Percentiles rank a stretch among this genome's conserved stretches.
Evolutionary conservation across 2,797 vertebrate genomes (phyloP).

Genomic region (Phataginus tricuspis): DNA sequence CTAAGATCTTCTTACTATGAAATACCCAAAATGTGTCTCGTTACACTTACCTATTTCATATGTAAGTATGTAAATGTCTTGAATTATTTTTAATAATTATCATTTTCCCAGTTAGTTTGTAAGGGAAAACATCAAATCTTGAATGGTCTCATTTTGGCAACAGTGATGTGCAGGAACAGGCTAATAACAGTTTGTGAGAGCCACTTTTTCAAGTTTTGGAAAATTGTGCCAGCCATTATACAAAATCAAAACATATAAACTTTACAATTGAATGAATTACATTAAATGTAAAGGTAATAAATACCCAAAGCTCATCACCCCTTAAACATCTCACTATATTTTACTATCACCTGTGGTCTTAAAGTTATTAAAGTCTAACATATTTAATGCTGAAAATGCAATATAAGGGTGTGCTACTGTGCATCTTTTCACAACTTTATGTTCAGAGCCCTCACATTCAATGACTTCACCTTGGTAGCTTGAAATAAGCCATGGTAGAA

Average conservation of each 20-base stretch:
- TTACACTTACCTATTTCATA: not conserved
- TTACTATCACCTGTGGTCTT: not conserved
- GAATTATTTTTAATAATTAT: constrained; percentile 3
- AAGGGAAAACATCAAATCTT: constrained; percentile 17
- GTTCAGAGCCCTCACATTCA: not conserved
- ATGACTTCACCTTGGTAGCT: not conserved
- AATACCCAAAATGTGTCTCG: not conserved
- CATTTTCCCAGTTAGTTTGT: constrained; percentile 51
- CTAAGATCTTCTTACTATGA: not conserved
- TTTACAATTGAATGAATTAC: not conserved
- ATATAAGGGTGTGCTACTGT: not conserved
- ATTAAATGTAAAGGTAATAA: constrained; percentile 3
- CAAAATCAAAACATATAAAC: not conserved
- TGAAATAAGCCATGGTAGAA: not conserved
- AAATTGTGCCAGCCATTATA: not conserved
- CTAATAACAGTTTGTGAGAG: not conserved
- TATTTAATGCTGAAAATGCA: not conserved
- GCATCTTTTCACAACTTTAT: not conserved
- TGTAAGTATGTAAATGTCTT: constrained; percentile 33
- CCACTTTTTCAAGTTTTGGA: not conserved
- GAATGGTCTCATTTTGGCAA: not conserved
- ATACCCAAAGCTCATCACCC: not conserved
- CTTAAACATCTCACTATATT: not conserved
- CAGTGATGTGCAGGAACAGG: not conserved
- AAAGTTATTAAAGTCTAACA: not conserved